Base-by-base conservation (phyloP, 2,113 vertebrate genomes). In the Leptocoma aspasia region DNA sequence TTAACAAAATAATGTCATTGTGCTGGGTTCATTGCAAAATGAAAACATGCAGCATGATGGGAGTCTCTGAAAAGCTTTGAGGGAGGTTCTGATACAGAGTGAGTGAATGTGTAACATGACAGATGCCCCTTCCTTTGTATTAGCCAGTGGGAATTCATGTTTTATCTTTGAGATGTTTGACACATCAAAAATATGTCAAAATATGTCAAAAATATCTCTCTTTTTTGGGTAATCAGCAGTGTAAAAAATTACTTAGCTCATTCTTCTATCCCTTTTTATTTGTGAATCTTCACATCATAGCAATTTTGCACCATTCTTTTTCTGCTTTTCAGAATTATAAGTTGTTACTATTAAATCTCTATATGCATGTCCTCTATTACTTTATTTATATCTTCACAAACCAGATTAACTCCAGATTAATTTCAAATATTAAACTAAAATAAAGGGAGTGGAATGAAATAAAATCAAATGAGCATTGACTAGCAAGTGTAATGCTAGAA, bases 111-210 rank as follows among this genome's bases (percentile, higher is more conserved):
- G 33, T 82, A 76, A 57, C 54, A 61, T 80, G 75, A 86, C 47
- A 90, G 88, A 70, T 92, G 64, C 37, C 56, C 52, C 61, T 90
- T 92, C 64, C 70, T 83, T 86, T 89, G 23, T 52, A 66, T 73
- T 86, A 82, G 35, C 71, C 64, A 78, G 80, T 86, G 89, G 90
- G 89, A 96, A 89, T 83, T 94, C 30, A 9, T 86, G 47, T 73
- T 92, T 92, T 90, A 86, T 90, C 86, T 92, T 81, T 92, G 68
- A 82, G 22, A 69, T 80, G 26, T 69, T 93, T 82, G 85, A 77
- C 35, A 42, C 7, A 4, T 75, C 54, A 93, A 77, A 87, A n/a
- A n/a, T n/a, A n/a, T n/a, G n/a, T n/a, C n/a, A n/a, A n/a, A n/a
- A n/a, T n/a, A n/a, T n/a, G n/a, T n/a, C n/a, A n/a, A n/a, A 92